Percentiles rank a stretch among this genome's conserved stretches.
Conservation (phyloP, 2,888 invertebrate genomes). For the Limnephilus auricula region DNA sequence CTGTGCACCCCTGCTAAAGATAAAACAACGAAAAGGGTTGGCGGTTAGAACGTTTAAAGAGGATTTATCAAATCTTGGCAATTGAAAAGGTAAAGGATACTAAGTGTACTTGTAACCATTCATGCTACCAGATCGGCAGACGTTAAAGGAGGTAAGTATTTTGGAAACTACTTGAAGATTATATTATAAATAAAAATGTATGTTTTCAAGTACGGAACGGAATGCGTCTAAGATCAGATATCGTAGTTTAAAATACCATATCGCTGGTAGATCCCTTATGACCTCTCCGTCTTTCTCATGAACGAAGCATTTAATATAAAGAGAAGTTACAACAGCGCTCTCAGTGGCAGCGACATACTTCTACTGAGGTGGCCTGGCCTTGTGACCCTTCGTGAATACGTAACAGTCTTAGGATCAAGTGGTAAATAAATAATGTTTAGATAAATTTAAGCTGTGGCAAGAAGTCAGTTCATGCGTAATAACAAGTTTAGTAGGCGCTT, state of each 20-base stretch:
- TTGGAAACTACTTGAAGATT: background rate
- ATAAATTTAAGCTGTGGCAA: background rate
- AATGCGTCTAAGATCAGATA: background rate
- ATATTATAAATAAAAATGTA: background rate
- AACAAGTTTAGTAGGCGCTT: background rate
- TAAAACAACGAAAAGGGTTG: slow-evolving; percentile 26
- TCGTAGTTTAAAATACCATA: background rate
- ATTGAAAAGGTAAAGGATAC: background rate
- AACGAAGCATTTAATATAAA: background rate
- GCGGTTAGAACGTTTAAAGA: slow-evolving; percentile 2
- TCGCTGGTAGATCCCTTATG: background rate
- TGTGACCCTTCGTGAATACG: background rate
- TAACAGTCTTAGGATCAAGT: background rate
- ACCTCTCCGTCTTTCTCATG: background rate
- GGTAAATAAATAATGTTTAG: background rate
- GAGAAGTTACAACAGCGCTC: background rate
- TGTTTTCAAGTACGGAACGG: slow-evolving; percentile 16
- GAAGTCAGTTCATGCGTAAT: background rate
- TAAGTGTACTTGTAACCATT: background rate
- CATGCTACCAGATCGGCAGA: background rate
- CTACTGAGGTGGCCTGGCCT: background rate
- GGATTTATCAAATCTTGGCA: background rate
- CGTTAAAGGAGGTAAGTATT: background rate
- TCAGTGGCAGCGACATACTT: background rate
- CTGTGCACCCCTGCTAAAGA: background rate